phyloP scores from a whole-genome alignment of 1,140 invertebrate genomes.

The Heliconius congener region DNA sequence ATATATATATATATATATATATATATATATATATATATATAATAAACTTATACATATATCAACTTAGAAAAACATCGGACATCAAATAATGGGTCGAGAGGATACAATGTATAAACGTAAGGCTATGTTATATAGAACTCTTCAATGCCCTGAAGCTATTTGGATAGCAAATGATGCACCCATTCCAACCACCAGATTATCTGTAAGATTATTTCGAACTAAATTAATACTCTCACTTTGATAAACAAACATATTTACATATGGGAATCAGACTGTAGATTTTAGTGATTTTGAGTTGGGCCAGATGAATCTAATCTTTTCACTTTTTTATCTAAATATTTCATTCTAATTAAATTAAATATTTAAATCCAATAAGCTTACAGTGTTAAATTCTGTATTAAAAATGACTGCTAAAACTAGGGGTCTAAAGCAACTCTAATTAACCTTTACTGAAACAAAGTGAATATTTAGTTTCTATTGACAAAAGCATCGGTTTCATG shows the following conservation, averaged over 20 bases:
- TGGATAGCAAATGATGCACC: constrained; percentile 75
- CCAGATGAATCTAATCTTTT: constrained; percentile 27
- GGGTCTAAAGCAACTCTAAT: background rate
- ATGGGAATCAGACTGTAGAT: constrained; percentile 55
- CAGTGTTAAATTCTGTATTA: background rate
- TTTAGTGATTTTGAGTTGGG: constrained; percentile 42
- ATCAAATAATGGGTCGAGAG: background rate
- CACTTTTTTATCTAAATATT: background rate
- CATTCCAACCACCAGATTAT: constrained; percentile 62
- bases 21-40: background rate
- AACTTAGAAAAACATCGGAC: background rate
- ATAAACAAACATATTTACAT: constrained; percentile 80
- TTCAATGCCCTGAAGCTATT: constrained; percentile 56
- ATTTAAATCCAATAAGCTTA: constrained; percentile 8
- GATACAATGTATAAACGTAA: constrained; percentile 1
- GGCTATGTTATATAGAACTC: constrained; percentile 21
- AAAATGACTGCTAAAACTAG: background rate
- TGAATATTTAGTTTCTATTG: too few relatives aligned
- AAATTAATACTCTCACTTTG: constrained; percentile 73
- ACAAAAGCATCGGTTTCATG: too few relatives aligned
- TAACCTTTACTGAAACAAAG: background rate
- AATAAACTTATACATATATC: background rate
- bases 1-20: too few relatives aligned
- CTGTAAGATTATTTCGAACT: constrained; percentile 59
- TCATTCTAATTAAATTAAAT: background rate